phyloP scores from a whole-genome alignment of 2,113 vertebrate species.

The Agelaius phoeniceus region DNA sequence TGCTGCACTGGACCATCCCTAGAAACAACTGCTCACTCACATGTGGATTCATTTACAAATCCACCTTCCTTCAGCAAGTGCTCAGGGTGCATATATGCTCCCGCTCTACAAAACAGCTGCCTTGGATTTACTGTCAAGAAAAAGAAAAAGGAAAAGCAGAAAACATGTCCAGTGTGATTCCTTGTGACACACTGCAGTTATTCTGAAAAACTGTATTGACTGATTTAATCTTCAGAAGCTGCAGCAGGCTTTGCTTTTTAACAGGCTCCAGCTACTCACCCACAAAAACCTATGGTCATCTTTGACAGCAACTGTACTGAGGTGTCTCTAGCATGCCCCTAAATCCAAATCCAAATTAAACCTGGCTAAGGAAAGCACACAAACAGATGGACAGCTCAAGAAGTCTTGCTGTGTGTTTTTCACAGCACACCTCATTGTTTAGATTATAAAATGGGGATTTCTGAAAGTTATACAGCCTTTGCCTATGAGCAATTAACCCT shows the following conservation, averaged over 20 bases:
- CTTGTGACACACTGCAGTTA: not conserved
- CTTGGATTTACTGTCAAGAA: not conserved
- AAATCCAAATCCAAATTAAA: not conserved
- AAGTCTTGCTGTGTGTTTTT: not conserved
- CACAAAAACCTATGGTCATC: not conserved
- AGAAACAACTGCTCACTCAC: not conserved
- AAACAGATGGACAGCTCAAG: not conserved
- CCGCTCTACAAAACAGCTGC: not conserved
- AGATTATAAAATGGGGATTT: not conserved
- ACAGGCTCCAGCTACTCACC: not conserved
- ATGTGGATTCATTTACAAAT: not conserved
- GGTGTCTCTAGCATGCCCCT: not conserved
- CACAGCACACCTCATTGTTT: not conserved
- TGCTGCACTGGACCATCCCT: not conserved
- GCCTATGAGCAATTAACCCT: not conserved
- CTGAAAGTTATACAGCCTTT: not conserved
- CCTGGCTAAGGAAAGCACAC: not conserved
- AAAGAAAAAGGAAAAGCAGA: not conserved
- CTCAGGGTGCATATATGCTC: not conserved
- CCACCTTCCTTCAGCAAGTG: not conserved
- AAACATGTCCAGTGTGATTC: not conserved
- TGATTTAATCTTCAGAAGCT: rapidly evolving
- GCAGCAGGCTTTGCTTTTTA: not conserved
- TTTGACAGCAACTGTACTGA: not conserved
- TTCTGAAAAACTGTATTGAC: not conserved